Percentiles rank a stretch among this genome's conserved stretches.
These are phyloP conservation scores for Coleophora deauratella DNA, from an alignment of 2,888 invertebrate genomes.

Conservation along the genomic window DNA sequence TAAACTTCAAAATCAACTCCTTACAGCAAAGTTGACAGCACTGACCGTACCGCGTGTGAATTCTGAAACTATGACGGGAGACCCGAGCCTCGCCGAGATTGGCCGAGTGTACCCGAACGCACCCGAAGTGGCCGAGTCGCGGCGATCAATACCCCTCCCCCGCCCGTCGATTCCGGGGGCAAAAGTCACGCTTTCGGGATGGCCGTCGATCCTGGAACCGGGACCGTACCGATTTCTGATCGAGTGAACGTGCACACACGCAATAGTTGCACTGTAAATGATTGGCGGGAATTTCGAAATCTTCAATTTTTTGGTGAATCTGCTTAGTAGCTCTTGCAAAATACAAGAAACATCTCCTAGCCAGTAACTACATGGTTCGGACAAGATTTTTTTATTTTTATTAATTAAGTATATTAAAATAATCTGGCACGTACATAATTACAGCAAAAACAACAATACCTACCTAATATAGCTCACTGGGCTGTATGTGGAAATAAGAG, in stretches of 20 bases:
- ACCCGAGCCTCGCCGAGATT: slow-evolving; percentile 54
- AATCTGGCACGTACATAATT: no score
- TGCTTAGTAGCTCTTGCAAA: no score
- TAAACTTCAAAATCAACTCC: slow-evolving; percentile 63
- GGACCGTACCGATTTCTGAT: slow-evolving; percentile 39
- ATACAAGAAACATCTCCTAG: no score
- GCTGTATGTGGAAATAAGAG: no score
- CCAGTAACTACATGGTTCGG: no score
- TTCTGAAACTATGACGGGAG: slow-evolving; percentile 32
- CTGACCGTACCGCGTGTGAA: slow-evolving; percentile 46
- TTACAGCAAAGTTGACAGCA: slow-evolving; percentile 57
- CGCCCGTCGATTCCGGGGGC: slow-evolving; percentile 63
- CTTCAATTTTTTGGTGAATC: no score
- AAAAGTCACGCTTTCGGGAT: slow-evolving; percentile 68
- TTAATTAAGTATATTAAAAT: no score
- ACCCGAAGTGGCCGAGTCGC: slow-evolving; percentile 51
- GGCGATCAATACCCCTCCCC: slow-evolving; percentile 66
- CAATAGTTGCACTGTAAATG: background rate
- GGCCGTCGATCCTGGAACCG: slow-evolving; percentile 57
- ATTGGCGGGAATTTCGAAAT: background rate
- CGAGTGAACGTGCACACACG: slow-evolving; percentile 29
- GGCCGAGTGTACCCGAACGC: slow-evolving; percentile 48
- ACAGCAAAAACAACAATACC: no score
- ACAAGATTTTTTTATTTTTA: no score
- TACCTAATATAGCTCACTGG: no score